These are phyloP conservation scores for Propithecus perrieri DNA, from an alignment of 2,797 vertebrate species.

Conservation along the genomic window DNA sequence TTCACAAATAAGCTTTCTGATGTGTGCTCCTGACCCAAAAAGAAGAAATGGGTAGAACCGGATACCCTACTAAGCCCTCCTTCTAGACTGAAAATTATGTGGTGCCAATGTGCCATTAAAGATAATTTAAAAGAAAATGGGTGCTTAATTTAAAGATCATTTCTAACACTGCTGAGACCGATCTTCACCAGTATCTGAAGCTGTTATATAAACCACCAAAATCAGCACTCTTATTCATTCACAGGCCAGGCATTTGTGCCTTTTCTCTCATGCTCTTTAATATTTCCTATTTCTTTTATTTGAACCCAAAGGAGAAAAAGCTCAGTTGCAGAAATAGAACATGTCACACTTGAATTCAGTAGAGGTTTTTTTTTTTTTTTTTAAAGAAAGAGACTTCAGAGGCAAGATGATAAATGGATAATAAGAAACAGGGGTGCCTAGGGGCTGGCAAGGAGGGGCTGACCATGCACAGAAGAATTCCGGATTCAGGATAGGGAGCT, in stretches of 20 bases:
- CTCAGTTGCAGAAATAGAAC: constrained; percentile 66
- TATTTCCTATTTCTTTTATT: constrained; percentile 59
- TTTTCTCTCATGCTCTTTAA: constrained; percentile 39
- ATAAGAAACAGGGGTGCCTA: constrained; percentile 15
- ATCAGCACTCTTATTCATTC: constrained; percentile 52
- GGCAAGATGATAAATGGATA: constrained; percentile 61
- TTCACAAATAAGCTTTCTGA: background rate
- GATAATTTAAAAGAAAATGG: constrained; percentile 64
- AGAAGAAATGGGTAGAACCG: background rate
- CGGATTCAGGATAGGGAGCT: background rate
- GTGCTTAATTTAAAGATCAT: constrained; percentile 71
- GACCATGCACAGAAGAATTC: background rate
- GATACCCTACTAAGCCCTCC: background rate
- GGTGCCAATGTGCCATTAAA: constrained; percentile 36
- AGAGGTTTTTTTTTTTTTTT: background rate
- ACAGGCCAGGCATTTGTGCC: background rate
- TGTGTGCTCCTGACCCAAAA: background rate
- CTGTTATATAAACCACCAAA: constrained; percentile 65
- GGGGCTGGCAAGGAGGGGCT: background rate
- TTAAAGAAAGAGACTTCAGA: constrained; percentile 10
- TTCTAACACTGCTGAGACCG: constrained; percentile 43
- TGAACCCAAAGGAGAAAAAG: constrained; percentile 47
- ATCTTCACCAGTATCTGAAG: constrained; percentile 55
- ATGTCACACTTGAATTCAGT: constrained; percentile 57
- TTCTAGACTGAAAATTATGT: constrained; percentile 32